Percentiles rank a stretch among this genome's conserved stretches.
phyloP scores from a whole-genome alignment of 2,888 invertebrate species.

The Tortrix viridana region DNA sequence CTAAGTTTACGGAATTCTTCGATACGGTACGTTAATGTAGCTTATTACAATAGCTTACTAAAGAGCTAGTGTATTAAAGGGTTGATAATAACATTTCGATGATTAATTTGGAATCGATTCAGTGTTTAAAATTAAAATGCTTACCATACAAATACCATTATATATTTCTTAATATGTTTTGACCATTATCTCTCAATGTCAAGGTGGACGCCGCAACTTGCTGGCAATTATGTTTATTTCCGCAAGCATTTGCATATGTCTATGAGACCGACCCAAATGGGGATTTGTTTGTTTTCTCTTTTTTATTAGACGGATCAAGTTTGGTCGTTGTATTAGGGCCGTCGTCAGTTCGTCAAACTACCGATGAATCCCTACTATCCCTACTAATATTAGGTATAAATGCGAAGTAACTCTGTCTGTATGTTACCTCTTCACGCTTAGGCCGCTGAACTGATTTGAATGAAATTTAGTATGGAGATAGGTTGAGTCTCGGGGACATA shows the following conservation, averaged over 20 bases:
- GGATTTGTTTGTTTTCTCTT: conserved; percentile 43
- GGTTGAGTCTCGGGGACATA: too few relatives aligned
- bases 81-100: too few relatives aligned
- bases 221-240: conserved; percentile 44
- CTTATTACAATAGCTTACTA: too few relatives aligned
- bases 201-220: conserved; percentile 42
- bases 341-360: conserved; percentile 5
- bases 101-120: too few relatives aligned
- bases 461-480: too few relatives aligned
- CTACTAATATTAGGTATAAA: too few relatives aligned
- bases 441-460: too few relatives aligned
- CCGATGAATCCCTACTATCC: too few relatives aligned
- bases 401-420: too few relatives aligned
- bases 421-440: too few relatives aligned
- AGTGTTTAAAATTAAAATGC: background rate
- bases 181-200: conserved; percentile 43
- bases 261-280: conserved; percentile 41
- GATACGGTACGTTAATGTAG: conserved; percentile 88
- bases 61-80: too few relatives aligned
- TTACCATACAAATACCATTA: too few relatives aligned
- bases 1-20: conserved; percentile 96
- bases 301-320: background rate
- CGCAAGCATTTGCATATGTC: conserved; percentile 47
- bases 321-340: background rate
- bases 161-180: conserved; percentile 3